These are phyloP conservation scores for Arremon aurantiirostris DNA, from an alignment of 2,797 vertebrate genomes.

Conservation along the genomic window DNA sequence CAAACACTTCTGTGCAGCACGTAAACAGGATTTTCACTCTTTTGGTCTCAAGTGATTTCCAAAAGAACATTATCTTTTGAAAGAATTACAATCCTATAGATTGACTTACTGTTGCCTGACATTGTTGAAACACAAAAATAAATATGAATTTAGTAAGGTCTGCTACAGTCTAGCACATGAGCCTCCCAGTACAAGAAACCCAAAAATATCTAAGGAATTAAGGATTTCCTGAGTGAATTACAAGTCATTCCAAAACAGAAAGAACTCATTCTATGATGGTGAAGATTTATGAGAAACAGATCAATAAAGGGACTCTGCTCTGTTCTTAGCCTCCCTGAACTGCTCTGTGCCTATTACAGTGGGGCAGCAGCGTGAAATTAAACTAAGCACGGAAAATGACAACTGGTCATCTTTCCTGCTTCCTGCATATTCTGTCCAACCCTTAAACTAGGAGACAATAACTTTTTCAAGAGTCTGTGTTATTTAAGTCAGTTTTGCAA, in stretches of 20 bases:
- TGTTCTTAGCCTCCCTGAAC: not conserved
- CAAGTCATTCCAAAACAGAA: not conserved
- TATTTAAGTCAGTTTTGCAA: not conserved
- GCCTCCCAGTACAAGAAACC: not conserved
- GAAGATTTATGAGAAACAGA: not conserved
- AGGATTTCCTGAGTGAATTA: not conserved
- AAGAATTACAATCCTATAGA: not conserved
- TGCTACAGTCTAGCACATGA: not conserved
- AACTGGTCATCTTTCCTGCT: not conserved
- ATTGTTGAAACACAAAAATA: not conserved
- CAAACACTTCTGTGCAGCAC: not conserved
- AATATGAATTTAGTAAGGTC: not conserved
- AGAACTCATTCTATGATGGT: not conserved
- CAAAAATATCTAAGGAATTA: not conserved
- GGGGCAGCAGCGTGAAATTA: not conserved
- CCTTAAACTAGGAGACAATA: not conserved
- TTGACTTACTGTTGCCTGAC: not conserved
- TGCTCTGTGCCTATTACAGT: not conserved
- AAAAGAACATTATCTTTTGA: not conserved
- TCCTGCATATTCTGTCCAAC: not conserved
- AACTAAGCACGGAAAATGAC: not conserved
- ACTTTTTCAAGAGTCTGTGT: not conserved
- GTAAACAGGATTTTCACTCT: not conserved
- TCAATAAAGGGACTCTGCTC: not conserved
- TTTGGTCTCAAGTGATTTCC: not conserved